Base-by-base conservation (phyloP, 2,113 vertebrate species). In the Silurus glanis region DNA sequence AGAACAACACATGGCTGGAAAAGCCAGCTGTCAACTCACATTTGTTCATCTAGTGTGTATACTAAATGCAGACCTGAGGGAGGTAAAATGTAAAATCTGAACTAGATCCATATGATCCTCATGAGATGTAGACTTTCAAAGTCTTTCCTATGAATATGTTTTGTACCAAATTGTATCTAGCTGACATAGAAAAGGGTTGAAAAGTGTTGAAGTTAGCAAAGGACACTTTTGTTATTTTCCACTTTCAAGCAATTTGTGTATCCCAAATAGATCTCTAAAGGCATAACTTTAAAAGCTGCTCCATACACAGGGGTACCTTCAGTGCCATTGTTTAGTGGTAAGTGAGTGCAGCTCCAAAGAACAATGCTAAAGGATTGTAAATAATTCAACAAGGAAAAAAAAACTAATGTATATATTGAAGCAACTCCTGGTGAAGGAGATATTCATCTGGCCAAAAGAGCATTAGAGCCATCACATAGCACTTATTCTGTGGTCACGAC, bases 341-440 rank as follows among this genome's bases (percentile, higher is more conserved):
- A 86, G 86, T 88, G 89, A 89, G 78, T 71, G 89, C 78, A 66
- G 81, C 59, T 80, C 87, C 81, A 79, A 80, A 90, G 89, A 94
- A 94, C 91, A 93, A 91, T 92, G 91, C 84, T 91, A 90, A 90
- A 74, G 72, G 79, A 83, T 89, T 91, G 90, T 95, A 89, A 94
- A 95, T 95, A 93, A 94, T 95, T 94, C 89, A 95, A 58, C 88
- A 92, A 91, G 88, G 84, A 90, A 47, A 89, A 86, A 86, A 85
- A 19, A 82, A 0, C 93, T 94, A 93, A 89, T 94, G 94, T 93
- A 59, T 80, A 94, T 93, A 87, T 83, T 85, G 88, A 91, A 91
- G 91, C 89, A 80, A 61, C 56, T 79, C 67, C 37, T 19, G 56
- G 25, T 56, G 69, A 21, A 16, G 13, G 49, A 56, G 21, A 19